Evolutionary conservation across 2,797 vertebrate species (phyloP).

Genomic region (Austrolebias charrua): DNA sequence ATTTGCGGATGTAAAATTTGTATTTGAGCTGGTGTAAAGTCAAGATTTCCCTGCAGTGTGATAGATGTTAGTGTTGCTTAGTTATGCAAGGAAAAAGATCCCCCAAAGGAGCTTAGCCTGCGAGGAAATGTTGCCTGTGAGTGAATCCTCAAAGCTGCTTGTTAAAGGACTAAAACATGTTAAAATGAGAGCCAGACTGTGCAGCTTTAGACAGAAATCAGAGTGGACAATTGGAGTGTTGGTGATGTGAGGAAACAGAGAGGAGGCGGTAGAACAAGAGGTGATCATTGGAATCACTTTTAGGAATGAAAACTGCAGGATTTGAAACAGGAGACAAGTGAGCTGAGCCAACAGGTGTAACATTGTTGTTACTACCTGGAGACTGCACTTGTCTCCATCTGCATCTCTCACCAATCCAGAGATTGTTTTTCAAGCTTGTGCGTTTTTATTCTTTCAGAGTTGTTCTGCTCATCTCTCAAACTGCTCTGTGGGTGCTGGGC

Average conservation of each 20-base stretch:
- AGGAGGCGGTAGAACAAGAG: not conserved
- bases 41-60: not conserved
- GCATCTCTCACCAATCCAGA: not conserved
- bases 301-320: not conserved
- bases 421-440: not conserved
- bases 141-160: too few species aligned
- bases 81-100: constrained; percentile 49
- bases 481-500: constrained; percentile 41
- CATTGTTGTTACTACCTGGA: constrained; percentile 29
- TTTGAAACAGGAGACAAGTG: constrained; percentile 10
- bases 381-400: not conserved
- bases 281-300: constrained; percentile 19
- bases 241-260: too few species aligned
- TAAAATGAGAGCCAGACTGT: too few species aligned
- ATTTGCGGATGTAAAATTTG: not conserved
- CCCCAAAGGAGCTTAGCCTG: constrained; percentile 44
- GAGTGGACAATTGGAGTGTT: too few species aligned
- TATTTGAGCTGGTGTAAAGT: not conserved
- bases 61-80: constrained; percentile 37
- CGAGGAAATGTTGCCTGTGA: constrained; percentile 1
- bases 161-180: too few species aligned
- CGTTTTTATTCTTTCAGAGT: constrained; percentile 2
- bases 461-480: constrained; percentile 12
- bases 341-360: constrained; percentile 33
- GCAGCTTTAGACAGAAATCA: too few species aligned